Base-by-base conservation (phyloP, 2,888 invertebrate genomes). In the Acanthosepion lycidas region DNA sequence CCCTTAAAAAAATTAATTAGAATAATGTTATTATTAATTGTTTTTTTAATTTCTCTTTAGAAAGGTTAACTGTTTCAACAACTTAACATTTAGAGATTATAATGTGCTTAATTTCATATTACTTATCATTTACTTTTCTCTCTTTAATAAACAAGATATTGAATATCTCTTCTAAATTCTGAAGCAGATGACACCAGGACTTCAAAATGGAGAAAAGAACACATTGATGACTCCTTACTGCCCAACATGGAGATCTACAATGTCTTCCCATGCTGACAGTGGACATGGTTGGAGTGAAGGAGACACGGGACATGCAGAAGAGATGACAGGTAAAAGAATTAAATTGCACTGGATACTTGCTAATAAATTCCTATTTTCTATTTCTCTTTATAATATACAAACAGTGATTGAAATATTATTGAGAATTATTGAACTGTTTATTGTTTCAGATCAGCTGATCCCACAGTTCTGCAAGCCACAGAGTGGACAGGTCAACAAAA, bases 401-500 rank as follows among this genome's bases (percentile, higher is more conserved):
- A 59, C 5, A 4, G 0, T 0, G 6, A 59, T 20, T 78, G 4
- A 78, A 5, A 78, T 78, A 18, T 78, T n/a, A 78, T 78, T 78
- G n/a, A n/a, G n/a, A 78, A 8, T 78, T 78, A 15, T 59, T 23
- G n/a, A 78, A 15, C 33, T 78, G n/a, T n/a, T 33, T 78, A 0
- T 78, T 78, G 12, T n/a, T 78, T 33, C 78, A 78, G 78, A 78
- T 78, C 78, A 78, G n/a, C 78, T 78, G 78, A 78, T 78, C 33
- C 78, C 78, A n/a, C 78, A 78, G n/a, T 78, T 78, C n/a, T 78
- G 9, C n/a, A 78, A 78, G n/a, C 78, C 78, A 78, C 78, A 78
- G 12, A 33, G 9, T 33, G n/a, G 78, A 33, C 78, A 78, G 18
- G 0, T 15, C 3, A 78, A 78, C 33, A 78, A n/a, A n/a, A 78